Evolutionary conservation across 1,140 invertebrate genomes (phyloP).

Genomic region (Drosophila parabipectinata): DNA sequence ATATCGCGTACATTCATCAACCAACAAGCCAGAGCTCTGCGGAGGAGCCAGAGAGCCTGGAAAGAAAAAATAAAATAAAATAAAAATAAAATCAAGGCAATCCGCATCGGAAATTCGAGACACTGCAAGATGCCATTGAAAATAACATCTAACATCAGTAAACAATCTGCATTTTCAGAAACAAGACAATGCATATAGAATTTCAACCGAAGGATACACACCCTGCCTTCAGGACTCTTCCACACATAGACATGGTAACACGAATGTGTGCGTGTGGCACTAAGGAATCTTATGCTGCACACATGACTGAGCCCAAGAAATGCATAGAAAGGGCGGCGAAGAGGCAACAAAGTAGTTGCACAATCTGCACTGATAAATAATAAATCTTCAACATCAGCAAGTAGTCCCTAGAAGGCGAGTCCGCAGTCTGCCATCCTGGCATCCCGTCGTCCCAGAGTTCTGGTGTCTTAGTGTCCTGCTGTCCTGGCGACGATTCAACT

Average conservation of each 20-base stretch:
- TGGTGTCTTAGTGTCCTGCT: slow-evolving; percentile 12
- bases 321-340: slow-evolving; percentile 2
- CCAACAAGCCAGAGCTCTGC: neutral
- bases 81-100: slow-evolving; percentile 54
- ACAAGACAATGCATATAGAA: slow-evolving; percentile 70
- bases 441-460: slow-evolving; percentile 9
- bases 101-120: slow-evolving; percentile 57
- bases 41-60: neutral
- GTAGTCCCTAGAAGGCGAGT: slow-evolving; percentile 31
- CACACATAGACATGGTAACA: slow-evolving; percentile 1
- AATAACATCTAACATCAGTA: slow-evolving; percentile 70
- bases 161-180: slow-evolving; percentile 72
- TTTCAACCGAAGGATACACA: slow-evolving; percentile 43
- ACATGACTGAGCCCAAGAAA: slow-evolving; percentile 46
- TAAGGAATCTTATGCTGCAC: slow-evolving; percentile 66
- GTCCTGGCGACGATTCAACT: slow-evolving; percentile 42
- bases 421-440: slow-evolving; percentile 17
- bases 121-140: slow-evolving; percentile 58
- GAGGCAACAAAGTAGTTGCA: slow-evolving; percentile 55
- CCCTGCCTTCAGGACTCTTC: slow-evolving; percentile 14
- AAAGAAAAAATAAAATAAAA: slow-evolving; percentile 4
- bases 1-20: slow-evolving; percentile 25
- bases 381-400: slow-evolving; percentile 67
- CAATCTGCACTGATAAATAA: slow-evolving; percentile 79
- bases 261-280: slow-evolving; percentile 29